Evolutionary conservation across 2,113 vertebrate species (phyloP).

Genomic region (Sapayoa aenigma): DNA sequence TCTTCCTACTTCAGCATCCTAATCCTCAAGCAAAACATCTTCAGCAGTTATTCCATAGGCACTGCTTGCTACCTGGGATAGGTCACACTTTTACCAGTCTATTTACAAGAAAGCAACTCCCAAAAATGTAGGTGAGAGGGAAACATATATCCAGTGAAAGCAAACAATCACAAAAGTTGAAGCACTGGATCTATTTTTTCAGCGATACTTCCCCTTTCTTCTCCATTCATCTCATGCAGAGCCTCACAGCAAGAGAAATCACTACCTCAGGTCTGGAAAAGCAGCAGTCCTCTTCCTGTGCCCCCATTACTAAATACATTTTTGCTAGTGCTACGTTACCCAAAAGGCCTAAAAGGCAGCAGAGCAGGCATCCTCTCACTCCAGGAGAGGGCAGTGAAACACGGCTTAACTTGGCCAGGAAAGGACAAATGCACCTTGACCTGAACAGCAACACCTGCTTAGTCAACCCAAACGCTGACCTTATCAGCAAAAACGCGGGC

Average conservation of each 20-base stretch:
- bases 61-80: neutral
- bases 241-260: neutral
- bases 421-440: neutral
- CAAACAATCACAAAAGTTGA: neutral
- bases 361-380: neutral
- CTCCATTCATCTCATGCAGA: neutral
- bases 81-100: neutral
- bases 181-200: neutral
- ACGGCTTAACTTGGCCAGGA: neutral
- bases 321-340: neutral
- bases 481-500: neutral
- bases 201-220: neutral
- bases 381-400: constrained; percentile 45
- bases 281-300: neutral
- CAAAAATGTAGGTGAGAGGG: neutral
- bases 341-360: neutral
- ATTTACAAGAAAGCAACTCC: neutral
- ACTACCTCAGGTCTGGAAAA: neutral
- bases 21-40: neutral
- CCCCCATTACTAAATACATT: neutral
- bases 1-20: neutral
- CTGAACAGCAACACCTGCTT: neutral
- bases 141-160: neutral
- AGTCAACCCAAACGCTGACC: neutral
- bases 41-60: neutral